phyloP scores from a whole-genome alignment of 2,888 invertebrate genomes.

The Syritta pipiens region DNA sequence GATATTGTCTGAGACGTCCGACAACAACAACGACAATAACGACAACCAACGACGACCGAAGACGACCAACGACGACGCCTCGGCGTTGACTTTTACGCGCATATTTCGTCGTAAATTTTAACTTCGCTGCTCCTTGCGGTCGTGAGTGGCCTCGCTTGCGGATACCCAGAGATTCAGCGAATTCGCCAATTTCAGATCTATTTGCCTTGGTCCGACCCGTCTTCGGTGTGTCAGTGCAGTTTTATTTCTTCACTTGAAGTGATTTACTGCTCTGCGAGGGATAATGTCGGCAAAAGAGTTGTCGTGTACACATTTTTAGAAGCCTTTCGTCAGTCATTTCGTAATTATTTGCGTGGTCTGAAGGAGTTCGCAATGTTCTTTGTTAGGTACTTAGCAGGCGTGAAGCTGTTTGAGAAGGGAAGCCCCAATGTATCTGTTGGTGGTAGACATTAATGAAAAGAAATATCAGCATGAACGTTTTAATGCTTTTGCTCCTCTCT shows the following conservation, averaged over 20 bases:
- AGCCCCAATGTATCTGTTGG: conserved; percentile 14
- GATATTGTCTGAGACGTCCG: too few species aligned
- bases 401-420: conserved; percentile 27
- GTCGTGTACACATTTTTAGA: conserved; percentile 18
- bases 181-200: conserved; percentile 24
- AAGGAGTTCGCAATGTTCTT: conserved; percentile 30
- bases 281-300: conserved; percentile 8
- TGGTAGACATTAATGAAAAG: conserved; percentile 12
- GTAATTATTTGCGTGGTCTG: conserved; percentile 32
- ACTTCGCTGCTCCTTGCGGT: conserved; percentile 30
- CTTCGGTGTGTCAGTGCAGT: conserved; percentile 26
- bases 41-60: background rate
- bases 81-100: conserved; percentile 57
- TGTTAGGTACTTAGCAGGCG: conserved; percentile 46
- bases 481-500: too few species aligned
- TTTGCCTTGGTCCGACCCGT: conserved; percentile 29
- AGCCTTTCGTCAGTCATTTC: conserved; percentile 43
- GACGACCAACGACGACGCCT: conserved; percentile 15
- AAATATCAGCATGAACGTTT: conserved; percentile 11
- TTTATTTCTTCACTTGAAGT: conserved; percentile 65
- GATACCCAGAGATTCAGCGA: background rate
- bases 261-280: conserved; percentile 53
- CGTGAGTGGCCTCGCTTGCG: background rate
- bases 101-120: conserved; percentile 59
- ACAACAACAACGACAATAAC: too few species aligned